Conservation (phyloP, 1,140 invertebrate species). For the Chionoecetes opilio region DNA sequence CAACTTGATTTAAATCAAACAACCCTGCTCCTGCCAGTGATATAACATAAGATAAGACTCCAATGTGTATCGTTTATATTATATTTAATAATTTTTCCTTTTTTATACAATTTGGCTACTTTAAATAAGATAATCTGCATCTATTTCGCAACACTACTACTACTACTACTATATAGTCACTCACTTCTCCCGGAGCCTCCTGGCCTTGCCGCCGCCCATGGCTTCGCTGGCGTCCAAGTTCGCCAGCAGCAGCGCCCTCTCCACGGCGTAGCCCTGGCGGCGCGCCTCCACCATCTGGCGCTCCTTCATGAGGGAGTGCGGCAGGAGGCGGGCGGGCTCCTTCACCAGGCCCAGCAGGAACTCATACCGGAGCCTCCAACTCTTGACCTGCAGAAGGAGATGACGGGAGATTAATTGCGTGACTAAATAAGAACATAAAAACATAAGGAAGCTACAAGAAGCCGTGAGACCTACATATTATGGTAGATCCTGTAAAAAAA, state of each 20-base stretch:
- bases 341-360: constrained; percentile 79
- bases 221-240: constrained; percentile 72
- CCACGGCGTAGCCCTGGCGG: constrained; percentile 76
- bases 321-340: constrained; percentile 78
- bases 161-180: not conserved
- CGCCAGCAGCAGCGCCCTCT: constrained; percentile 78
- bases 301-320: constrained; percentile 76
- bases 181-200: constrained; percentile 69
- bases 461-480: too few relatives aligned
- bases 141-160: not conserved
- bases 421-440: not conserved
- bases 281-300: constrained; percentile 74
- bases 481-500: too few relatives aligned
- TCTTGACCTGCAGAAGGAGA: constrained; percentile 56
- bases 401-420: not conserved
- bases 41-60: too few relatives aligned
- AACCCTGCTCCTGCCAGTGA: too few relatives aligned
- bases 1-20: too few relatives aligned
- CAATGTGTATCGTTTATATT: too few relatives aligned
- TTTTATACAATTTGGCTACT: too few relatives aligned
- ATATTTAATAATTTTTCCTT: too few relatives aligned
- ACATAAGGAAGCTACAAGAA: too few relatives aligned
- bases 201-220: constrained; percentile 75
- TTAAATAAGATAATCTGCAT: too few relatives aligned
- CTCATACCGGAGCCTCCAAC: constrained; percentile 79